Percentiles rank a stretch among this genome's conserved stretches.
phyloP scores from a whole-genome alignment of 2,113 vertebrate species.

The Charadrius vociferus region DNA sequence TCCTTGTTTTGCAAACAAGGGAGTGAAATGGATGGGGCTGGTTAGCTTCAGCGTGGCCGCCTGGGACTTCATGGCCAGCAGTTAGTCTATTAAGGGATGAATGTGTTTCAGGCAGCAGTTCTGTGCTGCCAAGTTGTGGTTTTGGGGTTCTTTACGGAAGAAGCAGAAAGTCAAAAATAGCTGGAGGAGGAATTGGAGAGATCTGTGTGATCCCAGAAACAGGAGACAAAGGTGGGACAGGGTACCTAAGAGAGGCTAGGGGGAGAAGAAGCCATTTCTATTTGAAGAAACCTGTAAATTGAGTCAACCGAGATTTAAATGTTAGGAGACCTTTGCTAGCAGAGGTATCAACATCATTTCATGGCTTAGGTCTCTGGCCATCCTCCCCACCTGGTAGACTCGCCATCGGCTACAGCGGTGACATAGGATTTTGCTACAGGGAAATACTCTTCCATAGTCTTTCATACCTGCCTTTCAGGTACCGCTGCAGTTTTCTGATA shows the following conservation, averaged over 20 bases:
- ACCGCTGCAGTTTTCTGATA: neutral
- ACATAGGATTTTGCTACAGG: neutral
- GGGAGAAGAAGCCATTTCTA: neutral
- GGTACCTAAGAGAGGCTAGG: neutral
- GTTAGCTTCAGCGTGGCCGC: neutral
- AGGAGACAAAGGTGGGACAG: neutral
- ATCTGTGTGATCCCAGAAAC: neutral
- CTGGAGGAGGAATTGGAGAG: neutral
- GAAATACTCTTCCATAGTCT: neutral
- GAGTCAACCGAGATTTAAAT: neutral
- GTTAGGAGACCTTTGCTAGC: neutral
- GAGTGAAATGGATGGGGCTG: neutral
- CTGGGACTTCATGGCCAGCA: neutral
- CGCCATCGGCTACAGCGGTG: neutral
- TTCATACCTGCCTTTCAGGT: neutral
- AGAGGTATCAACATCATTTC: neutral
- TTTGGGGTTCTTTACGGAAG: neutral
- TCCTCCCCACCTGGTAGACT: neutral
- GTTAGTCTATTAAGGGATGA: neutral
- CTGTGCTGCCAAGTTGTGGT: neutral
- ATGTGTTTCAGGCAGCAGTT: neutral
- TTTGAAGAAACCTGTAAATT: neutral
- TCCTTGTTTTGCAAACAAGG: neutral
- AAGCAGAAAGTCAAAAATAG: neutral
- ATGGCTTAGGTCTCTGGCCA: neutral